Percentiles rank a stretch among this genome's conserved stretches.
Evolutionary conservation across 1,140 invertebrate genomes (phyloP).

Genomic region (Drosophila truncata): DNA sequence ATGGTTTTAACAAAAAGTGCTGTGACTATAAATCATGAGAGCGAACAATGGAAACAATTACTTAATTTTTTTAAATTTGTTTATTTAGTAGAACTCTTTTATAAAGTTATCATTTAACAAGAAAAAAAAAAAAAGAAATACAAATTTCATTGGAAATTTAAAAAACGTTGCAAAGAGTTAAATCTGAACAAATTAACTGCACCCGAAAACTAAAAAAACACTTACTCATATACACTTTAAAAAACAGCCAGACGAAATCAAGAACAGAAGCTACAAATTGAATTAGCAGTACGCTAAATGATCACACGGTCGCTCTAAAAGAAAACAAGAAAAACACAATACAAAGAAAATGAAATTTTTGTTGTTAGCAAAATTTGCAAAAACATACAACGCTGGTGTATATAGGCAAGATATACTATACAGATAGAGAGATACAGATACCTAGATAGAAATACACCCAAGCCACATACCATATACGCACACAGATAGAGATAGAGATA

Average conservation of each 20-base stretch:
- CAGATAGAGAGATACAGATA: constrained; percentile 41
- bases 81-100: too few species aligned
- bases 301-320: constrained; percentile 77
- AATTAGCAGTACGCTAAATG: constrained; percentile 81
- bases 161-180: neutral
- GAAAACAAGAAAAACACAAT: constrained; percentile 58
- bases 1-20: neutral
- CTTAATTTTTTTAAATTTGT: too few species aligned
- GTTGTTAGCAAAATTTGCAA: constrained; percentile 69
- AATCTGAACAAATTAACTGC: neutral
- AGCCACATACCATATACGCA: constrained; percentile 42
- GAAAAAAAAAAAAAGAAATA: neutral
- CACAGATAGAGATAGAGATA: constrained; percentile 42
- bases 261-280: constrained; percentile 64
- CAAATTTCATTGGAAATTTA: neutral
- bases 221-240: constrained; percentile 7
- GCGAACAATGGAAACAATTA: neutral
- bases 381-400: constrained; percentile 48
- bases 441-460: constrained; percentile 28
- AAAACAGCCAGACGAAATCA: constrained; percentile 8
- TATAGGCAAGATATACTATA: constrained; percentile 29
- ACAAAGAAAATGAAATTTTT: constrained; percentile 38
- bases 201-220: constrained; percentile 16
- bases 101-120: neutral
- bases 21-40: neutral